Percentiles rank a stretch among this genome's conserved stretches.
phyloP scores from a whole-genome alignment of 2,888 invertebrate species.

The Mesoligia furuncula region DNA sequence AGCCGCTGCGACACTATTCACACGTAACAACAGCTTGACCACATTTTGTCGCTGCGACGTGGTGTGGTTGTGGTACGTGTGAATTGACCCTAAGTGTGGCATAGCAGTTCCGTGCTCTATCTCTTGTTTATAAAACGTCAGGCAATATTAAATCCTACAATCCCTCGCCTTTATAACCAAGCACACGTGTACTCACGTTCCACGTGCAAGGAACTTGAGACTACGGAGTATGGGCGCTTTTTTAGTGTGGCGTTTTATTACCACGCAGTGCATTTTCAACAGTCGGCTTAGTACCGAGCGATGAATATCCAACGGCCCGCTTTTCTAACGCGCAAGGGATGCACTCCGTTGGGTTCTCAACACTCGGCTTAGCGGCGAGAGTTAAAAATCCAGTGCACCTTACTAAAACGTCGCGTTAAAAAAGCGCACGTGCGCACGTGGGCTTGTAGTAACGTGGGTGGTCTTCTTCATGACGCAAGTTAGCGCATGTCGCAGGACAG shows the following conservation, averaged over 20 bases:
- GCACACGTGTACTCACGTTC: conserved; percentile 26
- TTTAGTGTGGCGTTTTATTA: not conserved
- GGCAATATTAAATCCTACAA: conserved; percentile 15
- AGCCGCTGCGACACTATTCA: too few species aligned
- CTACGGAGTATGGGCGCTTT: not conserved
- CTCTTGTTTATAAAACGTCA: conserved; percentile 19
- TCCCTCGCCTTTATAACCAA: not conserved
- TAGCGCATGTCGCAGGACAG: conserved; percentile 39
- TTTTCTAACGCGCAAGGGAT: not conserved
- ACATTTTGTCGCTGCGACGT: not conserved
- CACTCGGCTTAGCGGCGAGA: not conserved
- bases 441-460: conserved; percentile 57
- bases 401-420: not conserved
- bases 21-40: not conserved
- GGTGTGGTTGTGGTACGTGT: not conserved
- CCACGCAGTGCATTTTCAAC: not conserved
- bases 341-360: not conserved
- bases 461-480: conserved; percentile 57
- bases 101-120: conserved; percentile 21
- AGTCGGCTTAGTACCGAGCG: not conserved
- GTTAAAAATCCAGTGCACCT: not conserved
- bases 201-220: conserved; percentile 38
- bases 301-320: not conserved
- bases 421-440: not conserved
- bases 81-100: not conserved